phyloP scores from a whole-genome alignment of 2,113 vertebrate species.

The Cebidichthys violaceus region DNA sequence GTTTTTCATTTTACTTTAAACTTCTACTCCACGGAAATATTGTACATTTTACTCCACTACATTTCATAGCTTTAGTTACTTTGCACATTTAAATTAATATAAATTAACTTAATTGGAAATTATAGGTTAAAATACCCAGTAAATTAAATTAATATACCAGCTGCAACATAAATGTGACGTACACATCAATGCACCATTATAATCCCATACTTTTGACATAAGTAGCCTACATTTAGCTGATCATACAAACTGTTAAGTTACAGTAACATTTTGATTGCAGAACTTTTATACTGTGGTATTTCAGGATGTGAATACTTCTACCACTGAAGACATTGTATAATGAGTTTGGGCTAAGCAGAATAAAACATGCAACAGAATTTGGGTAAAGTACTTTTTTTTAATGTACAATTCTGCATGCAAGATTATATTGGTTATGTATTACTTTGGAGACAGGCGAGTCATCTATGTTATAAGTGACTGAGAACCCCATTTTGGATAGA shows the following conservation, averaged over 20 bases:
- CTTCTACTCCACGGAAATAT: background rate
- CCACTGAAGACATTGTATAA: background rate
- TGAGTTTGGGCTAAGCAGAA: background rate
- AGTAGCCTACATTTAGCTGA: background rate
- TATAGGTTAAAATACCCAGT: background rate
- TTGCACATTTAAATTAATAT: background rate
- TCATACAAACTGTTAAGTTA: background rate
- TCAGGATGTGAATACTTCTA: background rate
- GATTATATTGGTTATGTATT: background rate
- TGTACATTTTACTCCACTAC: background rate
- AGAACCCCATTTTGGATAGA: no score
- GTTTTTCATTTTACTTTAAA: background rate
- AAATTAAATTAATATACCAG: background rate
- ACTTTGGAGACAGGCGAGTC: background rate
- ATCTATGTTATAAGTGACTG: background rate
- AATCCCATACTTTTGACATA: background rate
- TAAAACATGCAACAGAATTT: background rate
- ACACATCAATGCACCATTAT: background rate
- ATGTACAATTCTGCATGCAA: background rate
- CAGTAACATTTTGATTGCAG: background rate
- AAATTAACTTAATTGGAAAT: background rate
- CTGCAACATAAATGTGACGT: background rate
- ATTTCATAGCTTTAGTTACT: background rate
- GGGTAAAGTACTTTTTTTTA: background rate
- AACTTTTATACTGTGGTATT: background rate